Percentiles rank a stretch among this genome's conserved stretches.
phyloP scores from a whole-genome alignment of 1,140 invertebrate genomes.

The Teleopsis dalmanni region DNA sequence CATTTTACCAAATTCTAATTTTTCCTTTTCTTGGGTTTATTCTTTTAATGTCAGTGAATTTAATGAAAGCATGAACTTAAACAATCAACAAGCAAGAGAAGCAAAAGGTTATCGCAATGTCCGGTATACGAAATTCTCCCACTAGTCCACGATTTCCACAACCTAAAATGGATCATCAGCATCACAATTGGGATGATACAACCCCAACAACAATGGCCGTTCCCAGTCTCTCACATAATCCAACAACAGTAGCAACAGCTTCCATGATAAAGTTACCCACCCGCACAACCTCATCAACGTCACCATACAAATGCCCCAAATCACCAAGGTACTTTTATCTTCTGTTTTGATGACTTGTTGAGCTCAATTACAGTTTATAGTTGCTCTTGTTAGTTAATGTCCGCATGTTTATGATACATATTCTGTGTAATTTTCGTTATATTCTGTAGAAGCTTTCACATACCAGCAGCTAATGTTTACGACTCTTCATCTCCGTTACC shows the following conservation, averaged over 20 bases:
- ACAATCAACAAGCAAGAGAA: background rate
- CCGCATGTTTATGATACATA: too few relatives aligned
- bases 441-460: slow-evolving; percentile 6
- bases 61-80: background rate
- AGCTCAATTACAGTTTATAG: too few relatives aligned
- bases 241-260: background rate
- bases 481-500: slow-evolving; percentile 1
- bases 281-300: slow-evolving; percentile 30
- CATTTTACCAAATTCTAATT: too few relatives aligned
- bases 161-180: slow-evolving; percentile 29
- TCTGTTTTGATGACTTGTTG: too few relatives aligned
- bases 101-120: background rate
- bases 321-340: slow-evolving; percentile 28
- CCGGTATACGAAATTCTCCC: slow-evolving; percentile 1
- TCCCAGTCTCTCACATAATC: too few relatives aligned
- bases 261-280: too few relatives aligned
- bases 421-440: too few relatives aligned
- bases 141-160: slow-evolving; percentile 2
- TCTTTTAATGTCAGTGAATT: too few relatives aligned
- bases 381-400: too few relatives aligned
- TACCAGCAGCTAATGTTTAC: slow-evolving; percentile 2
- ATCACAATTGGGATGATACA: slow-evolving; percentile 34
- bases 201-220: too few relatives aligned
- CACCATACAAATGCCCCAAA: slow-evolving; percentile 35
- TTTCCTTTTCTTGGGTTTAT: too few relatives aligned